phyloP scores from a whole-genome alignment of 2,888 invertebrate species.

The Digitonthophagus gazella region DNA sequence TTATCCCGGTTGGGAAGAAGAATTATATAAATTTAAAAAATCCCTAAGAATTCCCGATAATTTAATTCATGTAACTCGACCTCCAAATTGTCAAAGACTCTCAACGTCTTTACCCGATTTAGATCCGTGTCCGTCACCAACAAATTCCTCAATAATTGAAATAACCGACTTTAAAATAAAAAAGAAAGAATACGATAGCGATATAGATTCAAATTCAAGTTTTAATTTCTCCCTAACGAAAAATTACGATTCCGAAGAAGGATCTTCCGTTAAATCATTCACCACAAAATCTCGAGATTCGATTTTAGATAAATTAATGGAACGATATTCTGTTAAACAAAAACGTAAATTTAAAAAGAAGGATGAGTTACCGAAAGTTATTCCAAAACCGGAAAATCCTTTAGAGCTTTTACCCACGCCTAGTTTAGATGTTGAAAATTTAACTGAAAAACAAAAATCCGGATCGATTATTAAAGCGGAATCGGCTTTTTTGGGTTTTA shows the following conservation, averaged over 20 bases:
- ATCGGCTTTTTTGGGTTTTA: slow-evolving; percentile 63
- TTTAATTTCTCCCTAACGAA: slow-evolving; percentile 55
- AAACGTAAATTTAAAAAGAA: slow-evolving; percentile 57
- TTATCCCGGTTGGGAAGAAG: slow-evolving; percentile 80
- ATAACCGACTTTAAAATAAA: slow-evolving; percentile 40
- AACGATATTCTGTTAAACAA: slow-evolving; percentile 63
- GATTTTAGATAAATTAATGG: slow-evolving; percentile 65
- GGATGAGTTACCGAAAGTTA: slow-evolving; percentile 56
- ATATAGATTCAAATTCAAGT: slow-evolving; percentile 67
- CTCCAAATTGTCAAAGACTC: slow-evolving; percentile 64
- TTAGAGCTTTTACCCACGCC: slow-evolving; percentile 65
- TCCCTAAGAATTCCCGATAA: slow-evolving; percentile 79
- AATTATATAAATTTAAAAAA: slow-evolving; percentile 77
- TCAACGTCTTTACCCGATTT: slow-evolving; percentile 77
- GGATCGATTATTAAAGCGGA: slow-evolving; percentile 53
- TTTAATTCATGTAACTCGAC: slow-evolving; percentile 75
- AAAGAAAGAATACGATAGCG: slow-evolving; percentile 58
- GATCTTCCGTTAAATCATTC: slow-evolving; percentile 65
- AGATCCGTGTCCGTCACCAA: slow-evolving; percentile 73
- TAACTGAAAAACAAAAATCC: slow-evolving; percentile 43
- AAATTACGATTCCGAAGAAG: slow-evolving; percentile 67
- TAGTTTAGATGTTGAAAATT: slow-evolving; percentile 55
- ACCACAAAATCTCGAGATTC: slow-evolving; percentile 45
- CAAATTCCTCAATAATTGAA: slow-evolving; percentile 60
- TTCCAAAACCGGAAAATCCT: slow-evolving; percentile 57